Evolutionary conservation across 1,140 invertebrate genomes (phyloP), one percentile per base, ranked within the genome.

Genomic region (Zaprionus davidi): DNA sequence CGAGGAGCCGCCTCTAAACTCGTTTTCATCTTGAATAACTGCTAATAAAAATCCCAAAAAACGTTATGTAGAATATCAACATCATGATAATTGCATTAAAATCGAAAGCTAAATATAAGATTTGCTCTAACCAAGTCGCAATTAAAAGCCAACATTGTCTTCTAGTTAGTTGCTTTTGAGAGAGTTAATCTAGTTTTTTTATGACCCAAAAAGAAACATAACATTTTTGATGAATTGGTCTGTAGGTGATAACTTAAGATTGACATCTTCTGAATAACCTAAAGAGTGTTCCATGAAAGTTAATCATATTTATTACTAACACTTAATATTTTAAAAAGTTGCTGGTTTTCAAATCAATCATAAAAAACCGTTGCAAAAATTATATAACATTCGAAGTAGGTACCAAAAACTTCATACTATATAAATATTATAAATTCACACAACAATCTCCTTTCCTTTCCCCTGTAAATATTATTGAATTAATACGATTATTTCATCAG

Each of bases 1-100:
- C 11, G 53, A 57, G 12, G 5, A 41, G 28, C n/a, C 22, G 38
- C 17, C 44, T 12, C 11, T 11, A 53, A 72, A 72, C 70, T 53
- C 17, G 63, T 66, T 72, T 67, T 12, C 6, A 31, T 22, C 53
- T 67, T 31, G 49, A 41, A 58, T 36, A 57, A 36, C 28, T 31
- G 63, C 56, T 68, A 62, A 56, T 64, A 15, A 62, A 57, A 62
- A 15, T 41, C 22, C 51, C 34, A 6, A 66, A 56, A 66, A 20
- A 38, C 31, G 7, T 15, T n/a, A 38, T 28, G 13, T 46, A 2
- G 24, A 62, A 62, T 24, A 66, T 38, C 24, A 55, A 15, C 49
- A 13, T 20, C 26, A 17, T 44, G 44, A 64, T 26, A 34, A 34
- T 49, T 64, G 24, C 17, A 13, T 17, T 36, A 41, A 11, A 56